Evolutionary conservation across 2,113 vertebrate genomes (phyloP), one percentile per base, ranked within the genome.

Genomic region (Lophochroa leadbeateri): DNA sequence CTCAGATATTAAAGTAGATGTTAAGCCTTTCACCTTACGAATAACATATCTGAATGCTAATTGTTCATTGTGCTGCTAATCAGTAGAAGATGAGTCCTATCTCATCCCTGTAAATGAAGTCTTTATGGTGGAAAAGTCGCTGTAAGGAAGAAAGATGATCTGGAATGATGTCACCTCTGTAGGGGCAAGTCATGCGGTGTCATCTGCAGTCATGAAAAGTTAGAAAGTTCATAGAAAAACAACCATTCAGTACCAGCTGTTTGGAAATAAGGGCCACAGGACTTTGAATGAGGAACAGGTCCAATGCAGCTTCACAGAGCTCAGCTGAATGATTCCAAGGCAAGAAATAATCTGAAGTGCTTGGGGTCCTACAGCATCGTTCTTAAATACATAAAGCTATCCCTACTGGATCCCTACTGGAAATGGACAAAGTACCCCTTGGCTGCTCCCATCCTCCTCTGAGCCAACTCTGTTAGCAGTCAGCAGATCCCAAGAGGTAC

Each of bases 131-230:
- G 52, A 72, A 76, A 76, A 80, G 29, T 21, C 11, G 15, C 9
- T 74, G 17, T 15, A 80, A 16, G 14, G 13, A 11, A 70, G 39
- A 61, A 83, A 39, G 20, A 60, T 4, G 7, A n/a, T 61, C 20
- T 81, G 14, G 29, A 82, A 77, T 28, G n/a, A n/a, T 41, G 8
- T 24, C 35, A 46, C 9, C 33, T 75, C 10, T 39, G 4, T 1
- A 47, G 17, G 9, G 33, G 11, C 7, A 80, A 79, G 27, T 43
- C 1, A 4, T n/a, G 37, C 14, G n/a, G 20, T 8, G 14, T 57
- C 11, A 35, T 43, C 57, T 0, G 0, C 17, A 72, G 13, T 28
- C 29, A 58, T 35, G 57, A 35, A 24, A 58, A n/a, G 29, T 25
- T 25, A 69, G 39, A 47, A 83, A 49, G 35, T 33, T 35, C 20